Evolutionary conservation across 2,797 vertebrate genomes (phyloP).

Genomic region (Champsocephalus esox): DNA sequence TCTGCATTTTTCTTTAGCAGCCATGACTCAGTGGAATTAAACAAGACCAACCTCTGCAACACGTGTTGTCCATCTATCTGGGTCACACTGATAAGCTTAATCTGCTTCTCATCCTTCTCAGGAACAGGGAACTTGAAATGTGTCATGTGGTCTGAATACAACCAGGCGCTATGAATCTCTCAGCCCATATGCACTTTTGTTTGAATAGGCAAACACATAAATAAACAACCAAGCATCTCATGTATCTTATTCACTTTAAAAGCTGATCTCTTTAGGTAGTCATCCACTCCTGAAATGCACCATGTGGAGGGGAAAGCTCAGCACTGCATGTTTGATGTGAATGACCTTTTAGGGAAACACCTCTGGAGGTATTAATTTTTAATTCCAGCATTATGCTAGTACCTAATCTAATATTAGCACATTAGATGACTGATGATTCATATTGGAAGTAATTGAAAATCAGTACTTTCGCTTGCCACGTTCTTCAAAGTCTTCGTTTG

Average conservation of each 20-base stretch:
- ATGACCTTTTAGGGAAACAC: slow-evolving; percentile 11
- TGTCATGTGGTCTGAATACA: slow-evolving; percentile 43
- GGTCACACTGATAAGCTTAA: slow-evolving; percentile 72
- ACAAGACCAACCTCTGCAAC: slow-evolving; percentile 58
- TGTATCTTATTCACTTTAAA: slow-evolving; percentile 33
- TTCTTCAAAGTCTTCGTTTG: slow-evolving; percentile 39
- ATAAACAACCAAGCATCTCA: neutral
- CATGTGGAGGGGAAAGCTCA: slow-evolving; percentile 26
- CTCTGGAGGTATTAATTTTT: slow-evolving; percentile 62
- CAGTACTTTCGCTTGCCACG: slow-evolving; percentile 46
- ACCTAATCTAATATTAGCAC: slow-evolving; percentile 71
- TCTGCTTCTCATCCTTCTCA: slow-evolving; percentile 65
- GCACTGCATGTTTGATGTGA: slow-evolving; percentile 8
- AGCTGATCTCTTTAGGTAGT: slow-evolving; percentile 20
- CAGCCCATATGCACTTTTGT: neutral
- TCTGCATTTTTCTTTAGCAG: slow-evolving; percentile 56
- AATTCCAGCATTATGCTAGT: slow-evolving; percentile 37
- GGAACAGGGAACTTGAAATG: slow-evolving; percentile 41
- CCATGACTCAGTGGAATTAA: slow-evolving; percentile 71
- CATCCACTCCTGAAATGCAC: slow-evolving; percentile 43
- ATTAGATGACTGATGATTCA: slow-evolving; percentile 75
- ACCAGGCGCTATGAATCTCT: neutral
- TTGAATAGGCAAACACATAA: slow-evolving; percentile 30
- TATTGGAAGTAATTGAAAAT: slow-evolving; percentile 72
- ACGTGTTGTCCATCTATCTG: slow-evolving; percentile 73